Evolutionary conservation across 2,888 invertebrate genomes (phyloP).

Genomic region (Oligia strigilis): DNA sequence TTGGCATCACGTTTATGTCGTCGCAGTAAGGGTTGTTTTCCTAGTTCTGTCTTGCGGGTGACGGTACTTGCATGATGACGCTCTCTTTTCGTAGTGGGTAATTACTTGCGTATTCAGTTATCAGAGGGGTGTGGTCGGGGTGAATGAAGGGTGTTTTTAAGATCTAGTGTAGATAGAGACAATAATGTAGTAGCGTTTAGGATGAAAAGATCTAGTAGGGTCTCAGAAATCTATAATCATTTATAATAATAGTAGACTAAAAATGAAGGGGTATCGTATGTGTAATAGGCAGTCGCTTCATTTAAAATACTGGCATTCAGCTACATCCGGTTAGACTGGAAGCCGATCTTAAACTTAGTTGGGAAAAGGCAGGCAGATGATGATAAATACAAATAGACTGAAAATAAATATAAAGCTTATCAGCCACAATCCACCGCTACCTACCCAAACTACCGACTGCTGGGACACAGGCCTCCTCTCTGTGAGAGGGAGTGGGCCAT

Average conservation of each 20-base stretch:
- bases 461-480: no score
- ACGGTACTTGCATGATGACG: conserved; percentile 28
- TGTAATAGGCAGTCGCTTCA: neutral
- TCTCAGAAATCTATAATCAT: neutral
- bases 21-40: neutral
- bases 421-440: no score
- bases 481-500: no score
- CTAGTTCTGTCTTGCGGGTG: neutral
- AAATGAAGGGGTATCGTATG: neutral
- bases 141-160: neutral
- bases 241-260: neutral
- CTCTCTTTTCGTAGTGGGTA: conserved; percentile 19
- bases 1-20: neutral
- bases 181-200: neutral
- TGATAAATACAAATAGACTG: neutral
- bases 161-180: neutral
- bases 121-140: neutral
- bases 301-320: neutral
- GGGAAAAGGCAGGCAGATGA: neutral
- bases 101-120: conserved; percentile 44
- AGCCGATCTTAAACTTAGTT: neutral
- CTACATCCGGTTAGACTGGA: neutral
- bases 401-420: neutral
- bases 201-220: neutral
- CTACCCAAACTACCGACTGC: no score